These are phyloP conservation scores for Pycnomerus fuliginosus DNA, from an alignment of 2,888 invertebrate species.

Conservation along the genomic window DNA sequence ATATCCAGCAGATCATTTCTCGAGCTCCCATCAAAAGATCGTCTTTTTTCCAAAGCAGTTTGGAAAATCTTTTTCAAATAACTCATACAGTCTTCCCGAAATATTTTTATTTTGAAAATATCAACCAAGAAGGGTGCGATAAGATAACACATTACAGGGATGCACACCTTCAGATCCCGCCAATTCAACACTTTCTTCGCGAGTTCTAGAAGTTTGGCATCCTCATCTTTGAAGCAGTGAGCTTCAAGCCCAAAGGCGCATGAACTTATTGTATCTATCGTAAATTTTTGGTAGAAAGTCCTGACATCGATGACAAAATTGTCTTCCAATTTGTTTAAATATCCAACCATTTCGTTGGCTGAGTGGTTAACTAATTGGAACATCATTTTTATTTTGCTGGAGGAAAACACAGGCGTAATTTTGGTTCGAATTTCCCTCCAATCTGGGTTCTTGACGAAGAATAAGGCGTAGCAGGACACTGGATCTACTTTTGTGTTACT, in stretches of 20 bases:
- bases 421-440: conserved; percentile 56
- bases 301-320: background rate
- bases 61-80: background rate
- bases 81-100: background rate
- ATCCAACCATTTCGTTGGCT: background rate
- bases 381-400: conserved; percentile 56
- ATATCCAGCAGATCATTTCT: conserved; percentile 1
- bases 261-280: background rate
- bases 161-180: background rate
- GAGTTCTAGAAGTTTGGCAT: background rate
- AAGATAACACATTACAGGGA: background rate
- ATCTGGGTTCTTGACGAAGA: conserved; percentile 50
- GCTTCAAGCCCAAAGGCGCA: background rate
- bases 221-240: background rate
- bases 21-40: background rate
- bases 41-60: background rate
- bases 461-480: conserved; percentile 40
- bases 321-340: background rate
- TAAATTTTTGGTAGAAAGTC: background rate
- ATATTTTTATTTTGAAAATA: background rate
- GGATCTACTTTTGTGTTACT: background rate
- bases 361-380: conserved; percentile 43
- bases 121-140: background rate
- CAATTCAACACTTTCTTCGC: background rate
- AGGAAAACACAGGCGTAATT: conserved; percentile 55